A percentile compares a stretch with the other conserved stretches of the same genome.
These are phyloP conservation scores for Anaspis maculata DNA, from an alignment of 2,888 invertebrate species.

Conservation along the genomic window DNA sequence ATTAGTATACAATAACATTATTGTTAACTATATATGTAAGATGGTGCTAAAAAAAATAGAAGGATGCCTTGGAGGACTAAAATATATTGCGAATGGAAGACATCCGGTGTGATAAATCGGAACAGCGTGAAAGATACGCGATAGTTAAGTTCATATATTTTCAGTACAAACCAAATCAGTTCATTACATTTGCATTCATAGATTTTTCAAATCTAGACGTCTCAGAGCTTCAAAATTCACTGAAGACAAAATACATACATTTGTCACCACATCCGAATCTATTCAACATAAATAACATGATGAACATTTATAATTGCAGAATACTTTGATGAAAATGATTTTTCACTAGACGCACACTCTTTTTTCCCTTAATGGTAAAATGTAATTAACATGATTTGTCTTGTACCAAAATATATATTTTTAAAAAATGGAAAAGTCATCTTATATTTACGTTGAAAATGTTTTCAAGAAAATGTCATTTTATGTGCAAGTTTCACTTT, in stretches of 20 bases:
- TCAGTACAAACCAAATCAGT: constrained; percentile 11
- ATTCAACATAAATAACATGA: no score
- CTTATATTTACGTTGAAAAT: constrained; percentile 32
- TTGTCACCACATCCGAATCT: no score
- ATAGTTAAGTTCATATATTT: constrained; percentile 10
- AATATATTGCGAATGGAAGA: constrained; percentile 16
- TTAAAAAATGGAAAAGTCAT: constrained; percentile 24
- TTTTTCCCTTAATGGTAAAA: no score
- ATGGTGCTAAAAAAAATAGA: constrained; percentile 43
- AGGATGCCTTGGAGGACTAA: constrained; percentile 38
- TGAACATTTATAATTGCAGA: no score
- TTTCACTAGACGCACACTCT: no score
- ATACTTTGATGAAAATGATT: no score
- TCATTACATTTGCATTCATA: no score
- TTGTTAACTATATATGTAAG: constrained; percentile 43
- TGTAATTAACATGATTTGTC: no score
- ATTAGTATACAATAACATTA: constrained; percentile 32
- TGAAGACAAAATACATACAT: no score
- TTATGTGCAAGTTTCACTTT: constrained; percentile 38
- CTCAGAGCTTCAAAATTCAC: no score
- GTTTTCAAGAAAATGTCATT: constrained; percentile 22
- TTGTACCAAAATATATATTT: no score
- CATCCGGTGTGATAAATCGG: constrained; percentile 23
- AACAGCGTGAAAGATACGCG: constrained; percentile 7
- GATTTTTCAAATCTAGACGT: neutral